phyloP scores from a whole-genome alignment of 2,888 invertebrate genomes.

The Hemithea aestivaria region DNA sequence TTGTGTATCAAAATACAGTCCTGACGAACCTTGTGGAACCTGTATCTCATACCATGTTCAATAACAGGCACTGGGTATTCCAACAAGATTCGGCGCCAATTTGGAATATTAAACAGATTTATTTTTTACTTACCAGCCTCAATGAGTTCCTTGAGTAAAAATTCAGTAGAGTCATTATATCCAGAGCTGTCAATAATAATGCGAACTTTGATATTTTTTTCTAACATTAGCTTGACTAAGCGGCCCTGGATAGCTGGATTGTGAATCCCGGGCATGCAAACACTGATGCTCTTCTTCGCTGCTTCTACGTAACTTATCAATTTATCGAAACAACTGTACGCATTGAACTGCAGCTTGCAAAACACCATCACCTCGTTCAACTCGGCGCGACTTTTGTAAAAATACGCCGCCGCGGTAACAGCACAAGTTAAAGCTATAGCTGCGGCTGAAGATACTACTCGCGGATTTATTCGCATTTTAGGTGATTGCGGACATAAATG shows the following conservation, averaged over 20 bases:
- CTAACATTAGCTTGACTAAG: constrained; percentile 54
- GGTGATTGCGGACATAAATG: constrained; percentile 60
- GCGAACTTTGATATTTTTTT: constrained; percentile 57
- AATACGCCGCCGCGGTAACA: constrained; percentile 65
- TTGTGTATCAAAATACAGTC: too few relatives aligned
- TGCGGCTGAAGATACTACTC: constrained; percentile 60
- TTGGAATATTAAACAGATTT: constrained; percentile 26
- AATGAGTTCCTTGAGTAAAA: constrained; percentile 62
- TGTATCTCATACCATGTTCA: too few relatives aligned
- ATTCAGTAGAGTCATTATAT: constrained; percentile 59
- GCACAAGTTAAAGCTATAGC: constrained; percentile 64
- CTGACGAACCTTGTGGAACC: too few relatives aligned
- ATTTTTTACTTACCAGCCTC: constrained; percentile 66
- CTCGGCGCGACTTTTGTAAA: constrained; percentile 57
- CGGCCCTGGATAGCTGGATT: constrained; percentile 69
- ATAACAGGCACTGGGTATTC: too few relatives aligned
- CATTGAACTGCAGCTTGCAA: constrained; percentile 70
- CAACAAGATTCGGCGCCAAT: too few relatives aligned
- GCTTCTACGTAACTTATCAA: constrained; percentile 64
- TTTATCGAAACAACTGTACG: constrained; percentile 68
- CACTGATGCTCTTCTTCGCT: constrained; percentile 56
- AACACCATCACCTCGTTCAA: constrained; percentile 74
- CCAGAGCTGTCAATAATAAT: constrained; percentile 65
- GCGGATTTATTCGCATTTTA: constrained; percentile 65
- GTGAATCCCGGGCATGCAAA: constrained; percentile 72